These are phyloP conservation scores for Drosophila ananassae DNA, from an alignment of 1,140 invertebrate genomes.

Conservation along the genomic window DNA sequence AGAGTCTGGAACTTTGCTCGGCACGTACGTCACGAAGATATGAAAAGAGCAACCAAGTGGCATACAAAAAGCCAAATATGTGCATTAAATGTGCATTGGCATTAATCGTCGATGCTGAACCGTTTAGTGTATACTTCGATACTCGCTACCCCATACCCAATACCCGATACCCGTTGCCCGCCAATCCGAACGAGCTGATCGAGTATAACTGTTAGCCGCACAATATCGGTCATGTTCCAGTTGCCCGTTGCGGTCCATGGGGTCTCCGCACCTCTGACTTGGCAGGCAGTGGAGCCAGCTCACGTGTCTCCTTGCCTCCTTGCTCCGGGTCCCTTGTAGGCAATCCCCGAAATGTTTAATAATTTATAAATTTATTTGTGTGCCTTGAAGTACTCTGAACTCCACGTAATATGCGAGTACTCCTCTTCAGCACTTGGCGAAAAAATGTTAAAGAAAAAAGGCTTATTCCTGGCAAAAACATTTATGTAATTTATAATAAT, in stretches of 20 bases:
- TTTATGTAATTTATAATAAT: not conserved
- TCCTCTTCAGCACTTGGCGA: not conserved
- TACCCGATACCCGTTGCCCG: not conserved
- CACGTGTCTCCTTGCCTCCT: constrained; percentile 26
- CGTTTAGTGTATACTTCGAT: constrained; percentile 36
- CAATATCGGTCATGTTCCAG: constrained; percentile 82
- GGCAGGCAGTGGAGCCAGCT: constrained; percentile 50
- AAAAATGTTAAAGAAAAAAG: not conserved
- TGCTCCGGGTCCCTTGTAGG: constrained; percentile 4
- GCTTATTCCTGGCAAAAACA: not conserved
- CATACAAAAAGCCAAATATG: constrained; percentile 71
- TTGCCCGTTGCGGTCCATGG: constrained; percentile 57
- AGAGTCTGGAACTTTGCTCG: constrained; percentile 51
- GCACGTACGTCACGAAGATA: constrained; percentile 78
- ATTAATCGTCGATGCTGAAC: constrained; percentile 78
- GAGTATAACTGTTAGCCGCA: constrained; percentile 71
- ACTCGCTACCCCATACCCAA: not conserved
- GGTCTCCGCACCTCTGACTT: constrained; percentile 68
- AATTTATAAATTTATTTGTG: constrained; percentile 78
- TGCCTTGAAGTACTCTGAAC: constrained; percentile 64
- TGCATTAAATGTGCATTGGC: constrained; percentile 81
- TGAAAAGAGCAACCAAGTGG: constrained; percentile 67
- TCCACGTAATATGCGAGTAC: constrained; percentile 57
- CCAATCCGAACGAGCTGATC: constrained; percentile 15
- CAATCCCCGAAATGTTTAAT: constrained; percentile 59